Evolutionary conservation across 2,113 vertebrate species (phyloP).

Genomic region (Heterotis niloticus): DNA sequence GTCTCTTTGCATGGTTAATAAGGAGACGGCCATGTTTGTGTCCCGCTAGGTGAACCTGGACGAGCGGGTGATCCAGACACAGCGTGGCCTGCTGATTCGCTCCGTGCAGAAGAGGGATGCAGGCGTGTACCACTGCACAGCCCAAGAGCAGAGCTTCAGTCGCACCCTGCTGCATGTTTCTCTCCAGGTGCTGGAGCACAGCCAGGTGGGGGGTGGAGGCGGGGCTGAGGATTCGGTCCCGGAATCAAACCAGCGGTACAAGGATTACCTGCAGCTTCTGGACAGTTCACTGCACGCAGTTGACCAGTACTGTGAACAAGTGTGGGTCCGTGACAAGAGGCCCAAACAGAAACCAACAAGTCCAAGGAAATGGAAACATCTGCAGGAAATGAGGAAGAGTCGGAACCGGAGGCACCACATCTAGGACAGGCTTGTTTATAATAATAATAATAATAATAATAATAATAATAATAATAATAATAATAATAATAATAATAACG

Average conservation of each 20-base stretch:
- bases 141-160: constrained; percentile 85
- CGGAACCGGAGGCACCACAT: constrained; percentile 83
- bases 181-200: constrained; percentile 76
- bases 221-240: constrained; percentile 60
- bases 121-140: constrained; percentile 81
- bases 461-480: not conserved
- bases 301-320: constrained; percentile 91
- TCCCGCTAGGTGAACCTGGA: constrained; percentile 76
- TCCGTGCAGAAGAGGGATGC: constrained; percentile 76
- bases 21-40: constrained; percentile 6
- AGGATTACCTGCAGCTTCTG: constrained; percentile 86
- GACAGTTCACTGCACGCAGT: constrained; percentile 78
- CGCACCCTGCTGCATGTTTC: constrained; percentile 78
- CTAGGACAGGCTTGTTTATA: constrained; percentile 28
- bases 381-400: constrained; percentile 91
- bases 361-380: constrained; percentile 87
- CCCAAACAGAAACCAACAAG: constrained; percentile 53
- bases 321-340: constrained; percentile 84
- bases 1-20: not conserved
- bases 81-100: constrained; percentile 85
- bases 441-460: constrained; percentile 24
- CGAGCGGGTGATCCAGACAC: constrained; percentile 81
- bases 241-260: constrained; percentile 73
- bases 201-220: constrained; percentile 62
- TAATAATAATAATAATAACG: not conserved